These are phyloP conservation scores for Speoplatyrhinus poulsoni DNA, from an alignment of 2,113 vertebrate genomes.

Conservation along the genomic window DNA sequence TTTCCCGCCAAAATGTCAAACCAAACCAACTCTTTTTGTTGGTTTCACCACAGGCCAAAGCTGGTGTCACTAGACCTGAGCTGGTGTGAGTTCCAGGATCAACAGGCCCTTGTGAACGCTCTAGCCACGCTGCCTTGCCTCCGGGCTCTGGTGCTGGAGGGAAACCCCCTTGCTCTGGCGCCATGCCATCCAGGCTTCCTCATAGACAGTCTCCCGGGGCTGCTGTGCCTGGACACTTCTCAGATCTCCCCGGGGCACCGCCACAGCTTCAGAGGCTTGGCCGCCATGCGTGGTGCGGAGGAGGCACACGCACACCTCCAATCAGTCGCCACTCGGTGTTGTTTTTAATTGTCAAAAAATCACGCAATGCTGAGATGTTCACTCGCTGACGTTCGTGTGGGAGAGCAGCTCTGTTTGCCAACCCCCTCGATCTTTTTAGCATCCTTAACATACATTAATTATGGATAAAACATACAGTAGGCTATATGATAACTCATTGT, in stretches of 20 bases:
- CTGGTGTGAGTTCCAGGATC: constrained; percentile 79
- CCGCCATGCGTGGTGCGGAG: constrained; percentile 71
- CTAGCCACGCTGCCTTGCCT: constrained; percentile 74
- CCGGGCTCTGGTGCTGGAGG: constrained; percentile 78
- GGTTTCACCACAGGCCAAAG: constrained; percentile 75
- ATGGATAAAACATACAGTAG: too few species aligned
- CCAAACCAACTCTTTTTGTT: neutral
- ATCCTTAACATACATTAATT: too few species aligned
- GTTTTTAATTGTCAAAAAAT: neutral
- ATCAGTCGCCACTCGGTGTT: neutral
- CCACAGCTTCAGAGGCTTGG: constrained; percentile 71
- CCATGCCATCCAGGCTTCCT: constrained; percentile 81
- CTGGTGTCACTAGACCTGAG: constrained; percentile 88
- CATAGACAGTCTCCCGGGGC: constrained; percentile 78
- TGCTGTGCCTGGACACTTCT: constrained; percentile 77
- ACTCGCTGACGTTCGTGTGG: too few species aligned
- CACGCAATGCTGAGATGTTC: too few species aligned
- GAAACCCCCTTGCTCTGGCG: constrained; percentile 82
- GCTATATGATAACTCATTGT: too few species aligned
- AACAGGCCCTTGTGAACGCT: constrained; percentile 64
- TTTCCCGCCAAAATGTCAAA: neutral
- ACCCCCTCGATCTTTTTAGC: too few species aligned
- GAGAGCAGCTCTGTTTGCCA: too few species aligned
- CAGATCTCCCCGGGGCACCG: constrained; percentile 73
- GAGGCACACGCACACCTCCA: too few species aligned